Evolutionary conservation across 2,888 invertebrate species (phyloP).

Genomic region (Leucozona laternaria): DNA sequence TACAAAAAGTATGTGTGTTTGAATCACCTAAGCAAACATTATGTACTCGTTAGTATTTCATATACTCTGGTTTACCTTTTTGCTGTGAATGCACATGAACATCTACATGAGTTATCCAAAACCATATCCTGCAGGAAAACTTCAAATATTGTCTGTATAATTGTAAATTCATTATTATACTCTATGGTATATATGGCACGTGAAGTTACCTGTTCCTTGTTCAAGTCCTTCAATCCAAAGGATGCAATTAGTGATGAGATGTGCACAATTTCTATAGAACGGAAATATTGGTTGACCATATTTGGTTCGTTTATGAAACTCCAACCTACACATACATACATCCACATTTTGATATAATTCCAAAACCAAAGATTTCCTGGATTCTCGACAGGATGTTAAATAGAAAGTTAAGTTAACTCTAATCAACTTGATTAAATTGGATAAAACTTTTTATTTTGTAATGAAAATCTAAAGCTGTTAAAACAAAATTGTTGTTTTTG

Average conservation of each 20-base stretch:
- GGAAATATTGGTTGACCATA: slow-evolving; percentile 21
- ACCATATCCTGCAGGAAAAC: slow-evolving; percentile 26
- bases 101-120: slow-evolving; percentile 29
- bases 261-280: slow-evolving; percentile 15
- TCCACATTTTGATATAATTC: neutral
- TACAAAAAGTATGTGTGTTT: too few relatives aligned
- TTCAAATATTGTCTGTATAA: neutral
- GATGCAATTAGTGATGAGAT: slow-evolving; percentile 48
- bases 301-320: neutral
- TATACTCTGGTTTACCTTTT: too few relatives aligned
- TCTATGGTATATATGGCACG: neutral
- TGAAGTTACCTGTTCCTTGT: neutral
- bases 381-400: neutral
- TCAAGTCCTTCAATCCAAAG: slow-evolving; percentile 8
- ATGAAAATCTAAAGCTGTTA: slow-evolving; percentile 4
- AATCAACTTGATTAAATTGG: too few relatives aligned
- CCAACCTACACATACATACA: too few relatives aligned
- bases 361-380: neutral
- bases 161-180: neutral
- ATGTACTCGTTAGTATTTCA: too few relatives aligned
- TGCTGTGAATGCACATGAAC: neutral
- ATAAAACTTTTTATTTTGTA: neutral
- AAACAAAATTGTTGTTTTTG: slow-evolving; percentile 44
- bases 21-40: too few relatives aligned
- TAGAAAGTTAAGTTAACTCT: too few relatives aligned